Evolutionary conservation across 2,797 vertebrate genomes (phyloP).

Genomic region (Esox masquinongy): DNA sequence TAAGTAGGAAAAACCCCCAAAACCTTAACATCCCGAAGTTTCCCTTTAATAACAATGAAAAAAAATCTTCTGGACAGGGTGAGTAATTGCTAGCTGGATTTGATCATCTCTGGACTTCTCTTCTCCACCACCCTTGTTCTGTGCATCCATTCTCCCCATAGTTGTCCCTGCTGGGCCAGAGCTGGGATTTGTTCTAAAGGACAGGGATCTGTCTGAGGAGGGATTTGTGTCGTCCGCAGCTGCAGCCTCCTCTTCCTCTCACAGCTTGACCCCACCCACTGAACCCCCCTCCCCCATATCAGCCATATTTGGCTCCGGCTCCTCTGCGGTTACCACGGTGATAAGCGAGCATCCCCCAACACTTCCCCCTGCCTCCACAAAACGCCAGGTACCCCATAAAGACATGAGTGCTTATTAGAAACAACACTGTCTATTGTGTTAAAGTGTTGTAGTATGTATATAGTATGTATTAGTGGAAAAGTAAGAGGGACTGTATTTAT

Average conservation of each 20-base stretch:
- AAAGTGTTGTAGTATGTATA: slow-evolving; percentile 29
- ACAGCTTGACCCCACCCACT: slow-evolving; percentile 52
- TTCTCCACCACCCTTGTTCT: slow-evolving; percentile 5
- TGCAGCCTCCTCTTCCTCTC: slow-evolving; percentile 47
- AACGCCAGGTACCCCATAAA: slow-evolving; percentile 82
- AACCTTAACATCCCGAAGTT: too few species aligned
- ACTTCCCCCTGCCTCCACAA: slow-evolving; percentile 79
- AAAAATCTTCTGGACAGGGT: neutral
- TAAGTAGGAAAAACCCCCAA: too few species aligned
- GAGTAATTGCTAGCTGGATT: neutral
- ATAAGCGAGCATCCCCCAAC: slow-evolving; percentile 84
- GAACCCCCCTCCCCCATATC: slow-evolving; percentile 63
- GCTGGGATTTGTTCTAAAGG: slow-evolving; percentile 81
- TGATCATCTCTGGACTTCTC: neutral
- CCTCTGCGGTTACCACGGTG: slow-evolving; percentile 74
- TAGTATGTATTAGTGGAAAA: neutral
- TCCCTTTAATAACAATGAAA: neutral
- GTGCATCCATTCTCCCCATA: slow-evolving; percentile 39
- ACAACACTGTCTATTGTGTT: slow-evolving; percentile 46
- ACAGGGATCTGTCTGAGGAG: slow-evolving; percentile 72
- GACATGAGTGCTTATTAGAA: slow-evolving; percentile 51
- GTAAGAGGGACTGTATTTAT: neutral
- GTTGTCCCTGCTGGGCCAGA: slow-evolving; percentile 69
- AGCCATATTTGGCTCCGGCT: slow-evolving; percentile 63
- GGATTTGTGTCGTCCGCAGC: slow-evolving; percentile 45